Evolutionary conservation across 2,797 vertebrate genomes (phyloP), one percentile per base, ranked within the genome.

Genomic region (Rachycentron canadum): DNA sequence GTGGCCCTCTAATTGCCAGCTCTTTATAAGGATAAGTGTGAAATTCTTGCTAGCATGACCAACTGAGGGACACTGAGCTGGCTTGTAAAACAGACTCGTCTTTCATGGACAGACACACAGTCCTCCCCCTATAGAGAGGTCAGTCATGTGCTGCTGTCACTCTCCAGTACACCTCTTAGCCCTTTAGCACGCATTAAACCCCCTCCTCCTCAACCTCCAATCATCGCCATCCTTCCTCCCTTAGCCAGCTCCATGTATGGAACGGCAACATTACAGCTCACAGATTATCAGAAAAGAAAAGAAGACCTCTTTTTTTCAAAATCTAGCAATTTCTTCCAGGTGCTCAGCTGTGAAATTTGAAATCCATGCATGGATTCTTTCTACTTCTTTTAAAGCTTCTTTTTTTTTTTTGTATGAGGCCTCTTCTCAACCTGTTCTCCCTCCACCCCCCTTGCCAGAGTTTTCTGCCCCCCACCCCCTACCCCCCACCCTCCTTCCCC

Each of bases 301-400:
- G 86, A 82, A 69, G 60, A 76, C 61, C 64, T 65, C n/a, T 67
- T 75, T 90, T 86, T 89, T 92, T 88, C 47, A 61, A 74, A 82
- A 84, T 81, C 88, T 90, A 80, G 87, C 94, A 94, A 94, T 95
- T 95, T 94, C 93, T 92, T 75, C 88, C 85, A 95, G 58, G 89
- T 94, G 92, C 91, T 96, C 93, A 94, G 91, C 92, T 95, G 89
- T 95, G 94, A 95, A 95, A 96, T 96, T 94, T 95, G 91, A 95
- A 96, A 96, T 93, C 85, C 94, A 93, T 93, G 92, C 95, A 94
- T 93, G 90, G 91, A 86, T 87, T 92, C 88, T 86, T 88, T 87
- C 86, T 83, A 85, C 73, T 84, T 81, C 90, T 82, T 79, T 79
- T 16, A 58, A 84, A 74, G 52, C 32, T 32, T 17, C 16, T 38